Percentiles rank a stretch among this genome's conserved stretches.
These are phyloP conservation scores for Noctuana brunneofusca DNA, from an alignment of 2,888 invertebrate species.

Conservation along the genomic window DNA sequence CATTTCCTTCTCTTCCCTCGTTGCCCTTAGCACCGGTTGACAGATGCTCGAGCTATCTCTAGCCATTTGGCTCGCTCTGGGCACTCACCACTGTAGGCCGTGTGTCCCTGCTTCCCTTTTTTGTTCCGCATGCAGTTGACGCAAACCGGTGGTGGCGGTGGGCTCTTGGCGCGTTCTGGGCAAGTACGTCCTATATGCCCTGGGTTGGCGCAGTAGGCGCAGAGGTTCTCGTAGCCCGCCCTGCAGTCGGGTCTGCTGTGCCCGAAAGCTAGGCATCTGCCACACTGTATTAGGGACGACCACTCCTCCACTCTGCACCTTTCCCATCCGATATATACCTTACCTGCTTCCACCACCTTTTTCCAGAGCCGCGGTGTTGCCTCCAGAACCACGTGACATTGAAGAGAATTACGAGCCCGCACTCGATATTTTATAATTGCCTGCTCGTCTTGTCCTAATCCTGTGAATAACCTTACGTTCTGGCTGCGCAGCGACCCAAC, in stretches of 20 bases:
- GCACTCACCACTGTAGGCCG: background rate
- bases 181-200: background rate
- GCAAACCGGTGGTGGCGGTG: background rate
- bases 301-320: background rate
- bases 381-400: background rate
- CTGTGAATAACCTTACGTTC: background rate
- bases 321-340: background rate
- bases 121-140: background rate
- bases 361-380: background rate
- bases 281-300: background rate
- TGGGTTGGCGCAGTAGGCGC: background rate
- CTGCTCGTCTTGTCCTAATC: background rate
- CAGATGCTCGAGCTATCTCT: background rate
- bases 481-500: background rate
- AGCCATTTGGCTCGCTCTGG: background rate
- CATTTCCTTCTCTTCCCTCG: background rate
- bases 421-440: background rate
- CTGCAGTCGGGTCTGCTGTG: background rate
- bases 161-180: background rate
- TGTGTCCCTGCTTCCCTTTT: background rate
- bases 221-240: background rate
- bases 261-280: background rate
- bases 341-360: background rate
- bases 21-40: background rate
- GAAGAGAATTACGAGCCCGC: background rate